Conservation (phyloP, 1,140 invertebrate genomes). For the Dreissena rostriformis region DNA sequence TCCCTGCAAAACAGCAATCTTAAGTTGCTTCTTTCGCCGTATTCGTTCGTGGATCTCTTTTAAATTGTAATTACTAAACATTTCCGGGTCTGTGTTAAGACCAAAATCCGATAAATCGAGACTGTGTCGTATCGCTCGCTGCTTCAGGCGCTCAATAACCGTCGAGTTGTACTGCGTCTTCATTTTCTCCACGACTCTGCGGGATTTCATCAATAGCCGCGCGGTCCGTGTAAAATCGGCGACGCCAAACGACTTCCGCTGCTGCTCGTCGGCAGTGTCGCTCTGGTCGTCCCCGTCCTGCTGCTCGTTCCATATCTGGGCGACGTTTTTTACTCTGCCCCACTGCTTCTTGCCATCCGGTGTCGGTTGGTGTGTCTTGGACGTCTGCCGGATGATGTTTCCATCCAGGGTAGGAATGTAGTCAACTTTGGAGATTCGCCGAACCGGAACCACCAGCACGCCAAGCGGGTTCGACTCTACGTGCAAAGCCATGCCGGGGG, state of each 20-base stretch:
- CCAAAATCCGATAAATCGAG: constrained; percentile 23
- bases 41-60: background rate
- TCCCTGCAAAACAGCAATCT: constrained; percentile 40
- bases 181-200: constrained; percentile 18
- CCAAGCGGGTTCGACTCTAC: background rate
- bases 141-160: background rate
- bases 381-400: background rate
- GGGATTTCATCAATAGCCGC: constrained; percentile 42
- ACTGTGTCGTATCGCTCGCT: background rate
- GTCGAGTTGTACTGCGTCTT: constrained; percentile 4
- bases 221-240: constrained; percentile 31
- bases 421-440: constrained; percentile 7
- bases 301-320: constrained; percentile 30
- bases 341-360: constrained; percentile 1
- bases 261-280: background rate
- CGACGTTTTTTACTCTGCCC: constrained; percentile 43
- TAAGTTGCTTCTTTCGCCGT: constrained; percentile 16
- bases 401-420: constrained; percentile 41
- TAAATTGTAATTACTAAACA: constrained; percentile 34
- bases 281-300: background rate
- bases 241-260: constrained; percentile 1
- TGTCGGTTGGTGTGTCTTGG: background rate
- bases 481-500: background rate
- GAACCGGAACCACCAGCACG: background rate
- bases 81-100: constrained; percentile 2